A percentile compares a stretch with the other conserved stretches of the same genome.
Evolutionary conservation across 2,888 invertebrate species (phyloP).

Genomic region (Malthinus seriepunctatus): DNA sequence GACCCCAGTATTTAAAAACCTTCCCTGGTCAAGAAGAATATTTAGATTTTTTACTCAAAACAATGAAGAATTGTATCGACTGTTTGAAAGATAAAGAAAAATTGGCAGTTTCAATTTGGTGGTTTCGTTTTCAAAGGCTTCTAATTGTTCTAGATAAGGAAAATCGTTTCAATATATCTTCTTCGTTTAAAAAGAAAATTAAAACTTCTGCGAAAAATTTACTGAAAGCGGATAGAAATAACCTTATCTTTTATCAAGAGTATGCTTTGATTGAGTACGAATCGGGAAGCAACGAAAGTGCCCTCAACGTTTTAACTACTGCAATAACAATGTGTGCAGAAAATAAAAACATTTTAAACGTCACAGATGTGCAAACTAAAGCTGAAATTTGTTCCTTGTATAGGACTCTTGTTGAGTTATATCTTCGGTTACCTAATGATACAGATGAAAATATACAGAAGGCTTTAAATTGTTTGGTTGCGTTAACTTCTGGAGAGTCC

Average conservation of each 20-base stretch:
- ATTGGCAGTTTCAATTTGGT: slow-evolving; percentile 63
- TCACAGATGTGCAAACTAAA: slow-evolving; percentile 43
- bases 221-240: slow-evolving; percentile 59
- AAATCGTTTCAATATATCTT: slow-evolving; percentile 52
- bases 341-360: slow-evolving; percentile 35
- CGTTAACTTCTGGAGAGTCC: slow-evolving; percentile 40
- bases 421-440: slow-evolving; percentile 27
- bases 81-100: slow-evolving; percentile 56
- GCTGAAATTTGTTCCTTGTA: slow-evolving; percentile 52
- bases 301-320: slow-evolving; percentile 59
- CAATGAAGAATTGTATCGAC: slow-evolving; percentile 59
- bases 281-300: slow-evolving; percentile 54
- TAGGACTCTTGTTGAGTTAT: slow-evolving; percentile 49
- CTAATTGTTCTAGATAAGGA: slow-evolving; percentile 57
- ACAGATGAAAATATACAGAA: slow-evolving; percentile 31
- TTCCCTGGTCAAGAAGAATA: slow-evolving; percentile 66
- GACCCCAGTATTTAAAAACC: slow-evolving; percentile 63
- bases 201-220: slow-evolving; percentile 61
- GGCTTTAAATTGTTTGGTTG: slow-evolving; percentile 42
- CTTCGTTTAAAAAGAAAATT: slow-evolving; percentile 54
- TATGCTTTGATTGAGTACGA: slow-evolving; percentile 65
- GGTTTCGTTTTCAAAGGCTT: slow-evolving; percentile 65
- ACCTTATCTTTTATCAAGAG: slow-evolving; percentile 64
- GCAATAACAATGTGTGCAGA: slow-evolving; percentile 50
- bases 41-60: slow-evolving; percentile 57